phyloP scores from a whole-genome alignment of 2,113 vertebrate genomes.

The Ictalurus punctatus region DNA sequence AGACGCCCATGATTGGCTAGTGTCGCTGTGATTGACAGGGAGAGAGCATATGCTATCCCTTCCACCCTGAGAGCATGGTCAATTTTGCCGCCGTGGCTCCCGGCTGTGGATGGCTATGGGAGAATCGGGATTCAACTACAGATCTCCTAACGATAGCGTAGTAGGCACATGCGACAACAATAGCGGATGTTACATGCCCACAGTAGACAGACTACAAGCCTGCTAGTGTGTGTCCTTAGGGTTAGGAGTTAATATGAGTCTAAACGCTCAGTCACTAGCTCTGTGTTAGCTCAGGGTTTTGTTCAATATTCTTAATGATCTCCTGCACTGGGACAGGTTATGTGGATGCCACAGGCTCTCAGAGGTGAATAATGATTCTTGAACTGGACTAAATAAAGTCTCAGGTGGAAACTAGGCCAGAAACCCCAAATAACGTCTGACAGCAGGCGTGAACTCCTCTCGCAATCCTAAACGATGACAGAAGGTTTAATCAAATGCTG shows the following conservation, averaged over 20 bases:
- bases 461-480: slow-evolving; percentile 35
- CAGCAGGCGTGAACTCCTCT: slow-evolving; percentile 21
- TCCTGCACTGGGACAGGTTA: not conserved
- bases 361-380: slow-evolving; percentile 42
- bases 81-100: not conserved
- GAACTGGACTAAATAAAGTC: slow-evolving; percentile 40
- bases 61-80: not conserved
- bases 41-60: not conserved
- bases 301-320: slow-evolving; percentile 20
- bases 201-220: not conserved
- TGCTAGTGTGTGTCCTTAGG: not conserved
- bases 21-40: not conserved
- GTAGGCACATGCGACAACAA: not conserved
- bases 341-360: slow-evolving; percentile 30
- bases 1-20: not conserved
- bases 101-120: not conserved
- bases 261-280: not conserved
- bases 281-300: slow-evolving; percentile 14
- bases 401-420: slow-evolving; percentile 36
- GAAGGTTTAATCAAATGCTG: slow-evolving; percentile 50
- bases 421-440: slow-evolving; percentile 17
- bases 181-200: not conserved
- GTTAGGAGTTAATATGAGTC: not conserved
- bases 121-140: not conserved
- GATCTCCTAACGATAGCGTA: not conserved